Conservation (phyloP, 2,888 invertebrate species). For the Eledona agricola region DNA sequence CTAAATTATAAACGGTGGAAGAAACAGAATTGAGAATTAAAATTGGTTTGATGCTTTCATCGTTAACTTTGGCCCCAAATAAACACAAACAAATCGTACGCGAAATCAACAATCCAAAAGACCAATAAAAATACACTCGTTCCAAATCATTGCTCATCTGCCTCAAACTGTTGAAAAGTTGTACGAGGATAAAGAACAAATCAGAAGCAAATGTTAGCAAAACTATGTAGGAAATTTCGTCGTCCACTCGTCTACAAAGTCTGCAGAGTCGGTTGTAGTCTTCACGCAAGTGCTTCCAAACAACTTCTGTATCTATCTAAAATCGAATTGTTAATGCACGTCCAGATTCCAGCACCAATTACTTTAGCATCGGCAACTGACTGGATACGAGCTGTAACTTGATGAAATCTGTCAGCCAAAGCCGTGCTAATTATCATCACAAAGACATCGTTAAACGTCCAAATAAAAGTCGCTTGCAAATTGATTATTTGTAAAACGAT, state of each 20-base stretch:
- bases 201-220: conserved; percentile 75
- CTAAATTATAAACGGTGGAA: conserved; percentile 69
- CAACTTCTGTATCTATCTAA: conserved; percentile 68
- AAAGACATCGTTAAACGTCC: conserved; percentile 77
- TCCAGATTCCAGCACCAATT: too few relatives aligned
- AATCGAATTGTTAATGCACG: too few relatives aligned
- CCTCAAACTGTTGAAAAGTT: conserved; percentile 72
- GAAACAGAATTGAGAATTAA: conserved; percentile 71
- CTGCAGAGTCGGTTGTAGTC: conserved; percentile 72
- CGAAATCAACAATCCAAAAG: conserved; percentile 57
- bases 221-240: conserved; percentile 70
- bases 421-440: conserved; percentile 76
- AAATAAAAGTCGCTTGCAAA: conserved; percentile 69
- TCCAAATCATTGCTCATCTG: conserved; percentile 45
- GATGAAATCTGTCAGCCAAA: conserved; percentile 69
- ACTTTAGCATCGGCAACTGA: conserved; percentile 36
- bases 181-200: conserved; percentile 76
- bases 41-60: conserved; percentile 53
- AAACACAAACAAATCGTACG: conserved; percentile 52
- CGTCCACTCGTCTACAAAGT: conserved; percentile 69
- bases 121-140: conserved; percentile 51
- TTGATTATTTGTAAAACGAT: conserved; percentile 60
- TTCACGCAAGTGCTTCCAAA: conserved; percentile 72
- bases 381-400: conserved; percentile 50
- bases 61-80: conserved; percentile 55